A percentile compares a stretch with the other conserved stretches of the same genome.
phyloP scores from a whole-genome alignment of 2,797 vertebrate genomes.

The Hylomyscus alleni region DNA sequence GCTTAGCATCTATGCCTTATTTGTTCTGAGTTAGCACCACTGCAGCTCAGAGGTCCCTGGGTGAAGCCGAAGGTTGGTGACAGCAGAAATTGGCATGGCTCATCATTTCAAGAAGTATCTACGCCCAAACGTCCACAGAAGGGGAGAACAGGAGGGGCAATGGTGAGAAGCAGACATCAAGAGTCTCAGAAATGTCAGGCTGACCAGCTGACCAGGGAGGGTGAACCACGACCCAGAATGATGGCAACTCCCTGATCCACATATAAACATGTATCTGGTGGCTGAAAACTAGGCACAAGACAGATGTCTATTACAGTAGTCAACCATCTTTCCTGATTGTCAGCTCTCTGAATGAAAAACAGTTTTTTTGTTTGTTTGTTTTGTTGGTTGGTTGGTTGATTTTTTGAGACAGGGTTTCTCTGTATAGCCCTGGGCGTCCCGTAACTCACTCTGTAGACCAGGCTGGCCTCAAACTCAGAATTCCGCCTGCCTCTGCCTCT shows the following conservation, averaged over 20 bases:
- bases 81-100: neutral
- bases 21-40: neutral
- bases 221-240: neutral
- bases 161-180: neutral
- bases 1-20: too few species aligned
- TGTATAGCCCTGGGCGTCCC: too few species aligned
- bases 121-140: too few species aligned
- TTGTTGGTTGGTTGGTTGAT: too few species aligned
- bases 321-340: neutral
- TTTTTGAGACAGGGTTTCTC: too few species aligned
- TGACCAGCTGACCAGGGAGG: neutral
- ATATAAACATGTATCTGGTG: neutral
- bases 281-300: neutral
- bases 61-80: neutral
- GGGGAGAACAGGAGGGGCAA: neutral
- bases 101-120: neutral
- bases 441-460: too few species aligned
- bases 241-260: neutral
- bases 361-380: neutral
- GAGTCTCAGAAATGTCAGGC: too few species aligned
- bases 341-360: neutral
- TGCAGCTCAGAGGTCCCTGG: neutral
- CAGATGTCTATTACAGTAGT: neutral
- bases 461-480: too few species aligned
- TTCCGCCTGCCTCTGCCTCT: too few species aligned